Evolutionary conservation across 2,888 invertebrate genomes (phyloP), one percentile per base, ranked within the genome.

Genomic region (Cantharis flavilabris): DNA sequence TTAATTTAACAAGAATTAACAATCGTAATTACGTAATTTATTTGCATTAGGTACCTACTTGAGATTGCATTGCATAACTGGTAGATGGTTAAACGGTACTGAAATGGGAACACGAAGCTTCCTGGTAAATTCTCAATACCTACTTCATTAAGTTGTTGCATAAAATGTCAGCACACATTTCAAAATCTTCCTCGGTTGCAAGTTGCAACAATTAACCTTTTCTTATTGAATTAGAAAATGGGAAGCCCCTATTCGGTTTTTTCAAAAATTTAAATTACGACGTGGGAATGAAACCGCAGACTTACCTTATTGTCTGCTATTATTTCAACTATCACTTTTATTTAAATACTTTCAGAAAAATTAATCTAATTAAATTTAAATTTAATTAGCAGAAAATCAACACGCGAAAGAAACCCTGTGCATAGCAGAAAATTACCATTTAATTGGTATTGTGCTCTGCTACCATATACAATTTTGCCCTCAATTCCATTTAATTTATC

Each of bases 31-130:
- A 3, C 20, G 63, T 71, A 71, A 63, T 26, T 62, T 63, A 23
- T 14, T 14, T 23, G 30, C 13, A 13, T 16, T 73, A 67, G 33
- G 65, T 63, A 63, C 64, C 20, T 65, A 63, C 64, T 65, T 16
- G 11, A 13, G 7, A 20, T 65, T 65, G 20, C 23, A 20, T 65
- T 65, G 20, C 23, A 65, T 65, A 65, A 65, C 65, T 23, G 18
- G 20, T 69, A 79, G 79, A 79, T 74, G 73, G 72, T 77, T 77
- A 72, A 81, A 80, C 81, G 79, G 81, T 70, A 79, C 77, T 26
- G 78, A 80, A 81, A 81, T 75, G 80, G 76, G 81, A 80, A 79
- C 81, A 78, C 76, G 72, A 18, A 65, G 65, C 65, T 65, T 65
- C 65, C 65, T 65, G 23, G 65, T 65, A 65, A 49, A 49, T 49